Evolutionary conservation across 1,140 invertebrate species (phyloP), one percentile per base, ranked within the genome.

Genomic region (Heliconius hermathena): DNA sequence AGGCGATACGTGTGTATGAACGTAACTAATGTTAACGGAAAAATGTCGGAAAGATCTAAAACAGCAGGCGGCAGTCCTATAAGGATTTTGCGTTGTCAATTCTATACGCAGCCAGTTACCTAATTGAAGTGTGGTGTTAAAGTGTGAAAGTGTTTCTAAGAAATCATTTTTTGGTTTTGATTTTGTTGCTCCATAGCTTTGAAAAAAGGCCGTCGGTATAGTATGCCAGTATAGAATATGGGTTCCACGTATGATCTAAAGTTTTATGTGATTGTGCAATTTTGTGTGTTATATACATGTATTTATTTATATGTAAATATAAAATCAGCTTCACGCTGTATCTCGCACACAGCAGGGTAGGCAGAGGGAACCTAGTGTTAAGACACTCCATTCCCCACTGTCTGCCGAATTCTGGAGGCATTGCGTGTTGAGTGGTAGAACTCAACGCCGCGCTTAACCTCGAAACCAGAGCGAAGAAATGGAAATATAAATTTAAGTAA

Each of bases 41-140:
- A 66, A 66, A 29, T 57, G 60, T 66, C 60, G 60, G 60, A 66
- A 66, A 66, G 60, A 66, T 66, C 60, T 66, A 66, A 66, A 66
- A 66, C 60, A 26, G 60, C 60, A 26, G 60, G 60, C 60, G 60
- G 60, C 26, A 6, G 22, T 66, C 4, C 60, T 26, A 66, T 26
- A 66, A 29, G 11, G 11, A 26, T 66, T 66, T 26, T 29, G 60
- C 60, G 60, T 66, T 66, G 26, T 29, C 26, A 16, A 66, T 66
- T 66, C 60, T 2, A 66, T 13, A 66, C 60, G 60, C 60, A 66
- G 22, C 1, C 26, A 29, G 60, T 66, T 66, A 29, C 60, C 60
- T 66, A 66, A 66, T 66, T 66, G 60, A 26, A 29, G 22, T 66
- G 26, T 66, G 60, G 60, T 16, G 60, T 66, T 46, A 66, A 66